These are phyloP conservation scores for Ceratina calcarata DNA, from an alignment of 1,140 invertebrate genomes.

Conservation along the genomic window DNA sequence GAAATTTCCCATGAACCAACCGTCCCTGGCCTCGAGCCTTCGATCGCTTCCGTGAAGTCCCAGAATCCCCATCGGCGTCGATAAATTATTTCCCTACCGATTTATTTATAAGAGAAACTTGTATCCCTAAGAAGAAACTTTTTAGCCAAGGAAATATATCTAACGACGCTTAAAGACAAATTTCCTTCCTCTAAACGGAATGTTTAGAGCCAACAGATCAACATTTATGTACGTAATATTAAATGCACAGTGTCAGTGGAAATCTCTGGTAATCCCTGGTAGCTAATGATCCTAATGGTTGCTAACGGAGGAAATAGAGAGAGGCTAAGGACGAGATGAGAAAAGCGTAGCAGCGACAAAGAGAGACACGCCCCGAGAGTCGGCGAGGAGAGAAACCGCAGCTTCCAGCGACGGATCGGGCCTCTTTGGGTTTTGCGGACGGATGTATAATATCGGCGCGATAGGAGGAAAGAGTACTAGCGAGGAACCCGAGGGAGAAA, in stretches of 20 bases:
- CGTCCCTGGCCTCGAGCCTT: neutral
- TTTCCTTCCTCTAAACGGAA: neutral
- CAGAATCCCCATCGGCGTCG: conserved; percentile 17
- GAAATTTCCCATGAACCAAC: conserved; percentile 30
- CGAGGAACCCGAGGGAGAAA: neutral
- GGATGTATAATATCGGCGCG: conserved; percentile 68
- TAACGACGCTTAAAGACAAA: neutral
- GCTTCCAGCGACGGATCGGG: conserved; percentile 31
- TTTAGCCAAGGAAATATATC: too few species aligned
- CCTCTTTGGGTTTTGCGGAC: conserved; percentile 64
- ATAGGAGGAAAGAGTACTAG: conserved; percentile 56
- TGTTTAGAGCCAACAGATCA: too few species aligned
- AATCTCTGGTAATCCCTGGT: neutral
- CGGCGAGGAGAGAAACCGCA: conserved; percentile 68
- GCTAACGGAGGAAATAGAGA: conserved; percentile 5
- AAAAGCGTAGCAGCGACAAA: neutral
- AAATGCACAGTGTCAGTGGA: too few species aligned
- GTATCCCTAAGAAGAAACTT: too few species aligned
- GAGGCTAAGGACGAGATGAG: conserved; percentile 35
- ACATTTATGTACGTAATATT: too few species aligned
- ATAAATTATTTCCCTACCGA: neutral
- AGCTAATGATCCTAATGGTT: conserved; percentile 2
- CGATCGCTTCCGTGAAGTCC: conserved; percentile 44
- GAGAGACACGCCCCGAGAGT: conserved; percentile 49
- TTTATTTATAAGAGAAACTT: too few species aligned